Evolutionary conservation across 2,797 vertebrate species (phyloP).

Genomic region (Muscicapa striata): DNA sequence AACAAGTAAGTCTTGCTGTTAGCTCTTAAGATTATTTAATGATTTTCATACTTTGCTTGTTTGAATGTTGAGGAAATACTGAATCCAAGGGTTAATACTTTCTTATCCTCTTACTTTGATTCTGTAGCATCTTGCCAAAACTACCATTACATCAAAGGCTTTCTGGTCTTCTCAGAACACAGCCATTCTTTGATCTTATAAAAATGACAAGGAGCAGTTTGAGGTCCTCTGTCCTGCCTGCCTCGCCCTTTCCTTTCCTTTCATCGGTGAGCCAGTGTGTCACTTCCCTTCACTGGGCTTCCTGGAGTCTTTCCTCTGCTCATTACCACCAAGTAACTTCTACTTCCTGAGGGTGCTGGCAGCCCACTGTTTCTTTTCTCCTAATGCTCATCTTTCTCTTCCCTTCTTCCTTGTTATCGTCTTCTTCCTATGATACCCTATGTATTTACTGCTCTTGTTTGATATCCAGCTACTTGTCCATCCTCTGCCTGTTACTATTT

Average conservation of each 20-base stretch:
- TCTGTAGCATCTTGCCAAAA: conserved; percentile 46
- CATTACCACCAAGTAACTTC: background rate
- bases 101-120: background rate
- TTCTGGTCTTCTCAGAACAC: background rate
- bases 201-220: background rate
- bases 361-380: background rate
- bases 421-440: background rate
- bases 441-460: background rate
- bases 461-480: background rate
- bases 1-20: background rate
- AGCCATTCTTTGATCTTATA: conserved; percentile 52
- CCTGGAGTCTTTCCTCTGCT: background rate
- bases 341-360: background rate
- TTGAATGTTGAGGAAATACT: background rate
- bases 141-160: conserved; percentile 50
- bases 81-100: background rate
- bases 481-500: background rate
- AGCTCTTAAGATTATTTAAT: background rate
- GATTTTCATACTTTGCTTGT: background rate
- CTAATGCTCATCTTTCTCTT: background rate
- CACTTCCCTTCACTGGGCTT: background rate
- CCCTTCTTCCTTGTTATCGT: background rate
- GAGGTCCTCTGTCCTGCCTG: conserved; percentile 19
- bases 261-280: background rate
- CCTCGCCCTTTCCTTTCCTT: conserved; percentile 61